These are phyloP conservation scores for Alviniconcha strummeri DNA, from an alignment of 2,888 invertebrate genomes.

Conservation along the genomic window DNA sequence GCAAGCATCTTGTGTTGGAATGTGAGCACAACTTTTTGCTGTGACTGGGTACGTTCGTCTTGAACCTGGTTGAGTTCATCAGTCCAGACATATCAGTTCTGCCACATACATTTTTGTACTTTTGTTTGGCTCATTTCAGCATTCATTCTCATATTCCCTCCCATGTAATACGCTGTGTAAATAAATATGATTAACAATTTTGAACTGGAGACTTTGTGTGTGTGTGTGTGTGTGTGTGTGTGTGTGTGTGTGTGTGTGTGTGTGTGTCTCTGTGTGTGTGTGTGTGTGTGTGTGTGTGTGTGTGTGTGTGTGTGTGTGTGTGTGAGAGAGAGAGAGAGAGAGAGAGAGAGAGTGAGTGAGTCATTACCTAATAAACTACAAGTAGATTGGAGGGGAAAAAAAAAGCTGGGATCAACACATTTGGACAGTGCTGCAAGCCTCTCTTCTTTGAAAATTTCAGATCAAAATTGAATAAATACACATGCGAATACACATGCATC, in stretches of 20 bases:
- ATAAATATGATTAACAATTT: too few species aligned
- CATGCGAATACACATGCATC: not conserved
- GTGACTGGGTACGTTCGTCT: too few species aligned
- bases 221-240: not conserved
- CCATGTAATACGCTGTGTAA: too few species aligned
- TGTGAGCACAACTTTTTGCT: too few species aligned
- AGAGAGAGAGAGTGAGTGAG: not conserved
- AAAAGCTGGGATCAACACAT: not conserved
- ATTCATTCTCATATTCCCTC: too few species aligned
- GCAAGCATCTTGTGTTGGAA: too few species aligned
- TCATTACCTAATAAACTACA: not conserved
- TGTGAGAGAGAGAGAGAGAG: not conserved
- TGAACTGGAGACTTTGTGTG: too few species aligned
- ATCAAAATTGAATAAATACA: not conserved
- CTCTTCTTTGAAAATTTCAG: not conserved
- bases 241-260: not conserved
- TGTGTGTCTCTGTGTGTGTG: not conserved
- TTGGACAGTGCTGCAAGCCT: too few species aligned
- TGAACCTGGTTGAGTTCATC: too few species aligned
- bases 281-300: not conserved
- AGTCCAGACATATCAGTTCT: too few species aligned
- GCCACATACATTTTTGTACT: too few species aligned
- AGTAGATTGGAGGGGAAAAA: not conserved
- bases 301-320: not conserved
- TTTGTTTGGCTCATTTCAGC: too few species aligned